phyloP scores from a whole-genome alignment of 2,113 vertebrate species.

The Origma solitaria region DNA sequence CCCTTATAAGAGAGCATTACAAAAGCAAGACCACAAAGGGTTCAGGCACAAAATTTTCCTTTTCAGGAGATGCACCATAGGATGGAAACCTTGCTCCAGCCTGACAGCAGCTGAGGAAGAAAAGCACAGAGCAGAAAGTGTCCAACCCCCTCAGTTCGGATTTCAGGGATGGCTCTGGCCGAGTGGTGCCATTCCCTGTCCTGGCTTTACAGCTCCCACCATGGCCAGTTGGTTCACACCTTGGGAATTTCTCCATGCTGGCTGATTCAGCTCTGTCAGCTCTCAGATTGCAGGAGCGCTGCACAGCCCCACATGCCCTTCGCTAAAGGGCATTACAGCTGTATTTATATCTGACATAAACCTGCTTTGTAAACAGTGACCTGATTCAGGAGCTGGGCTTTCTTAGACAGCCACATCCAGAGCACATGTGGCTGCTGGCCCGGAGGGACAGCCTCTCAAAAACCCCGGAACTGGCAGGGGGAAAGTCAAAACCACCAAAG shows the following conservation, averaged over 20 bases:
- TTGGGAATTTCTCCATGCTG: background rate
- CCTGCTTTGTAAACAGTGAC: conserved; percentile 43
- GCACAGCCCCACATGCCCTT: background rate
- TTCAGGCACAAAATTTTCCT: background rate
- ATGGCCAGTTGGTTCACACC: background rate
- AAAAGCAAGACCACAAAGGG: background rate
- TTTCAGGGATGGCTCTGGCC: background rate
- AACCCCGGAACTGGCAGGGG: background rate
- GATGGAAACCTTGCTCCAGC: background rate
- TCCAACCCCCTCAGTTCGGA: background rate
- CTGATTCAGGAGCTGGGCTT: background rate
- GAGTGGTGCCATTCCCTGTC: background rate
- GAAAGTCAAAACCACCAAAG: background rate
- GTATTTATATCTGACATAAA: conserved; percentile 26
- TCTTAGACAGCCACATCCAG: background rate
- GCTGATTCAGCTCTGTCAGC: background rate
- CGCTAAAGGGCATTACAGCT: background rate
- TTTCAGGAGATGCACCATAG: background rate
- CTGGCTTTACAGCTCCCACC: background rate
- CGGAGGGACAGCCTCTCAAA: background rate
- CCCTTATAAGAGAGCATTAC: accelerated
- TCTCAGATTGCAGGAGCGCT: background rate
- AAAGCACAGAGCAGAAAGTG: background rate
- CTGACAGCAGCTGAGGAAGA: background rate
- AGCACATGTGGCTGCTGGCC: background rate